Conservation (phyloP, 2,113 vertebrate species). For the Fregetta grallaria region DNA sequence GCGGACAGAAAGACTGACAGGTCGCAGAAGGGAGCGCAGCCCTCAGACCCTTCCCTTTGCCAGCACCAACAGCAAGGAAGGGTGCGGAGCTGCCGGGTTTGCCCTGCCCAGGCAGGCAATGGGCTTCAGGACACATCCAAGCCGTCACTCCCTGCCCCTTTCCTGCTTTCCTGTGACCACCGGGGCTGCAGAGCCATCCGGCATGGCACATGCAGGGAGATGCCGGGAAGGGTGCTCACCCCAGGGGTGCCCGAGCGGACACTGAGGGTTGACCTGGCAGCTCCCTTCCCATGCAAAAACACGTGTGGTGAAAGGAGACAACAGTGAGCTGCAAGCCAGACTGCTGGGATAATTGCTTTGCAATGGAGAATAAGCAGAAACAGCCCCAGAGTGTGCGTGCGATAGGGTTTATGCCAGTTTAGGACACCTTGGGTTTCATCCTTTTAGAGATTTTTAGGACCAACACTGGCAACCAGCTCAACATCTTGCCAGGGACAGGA, state of each 20-base stretch:
- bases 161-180: background rate
- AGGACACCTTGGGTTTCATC: background rate
- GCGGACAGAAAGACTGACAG: background rate
- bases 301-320: background rate
- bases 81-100: background rate
- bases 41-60: accelerated
- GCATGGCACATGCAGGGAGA: background rate
- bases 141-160: background rate
- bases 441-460: background rate
- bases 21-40: accelerated
- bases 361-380: background rate
- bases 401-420: background rate
- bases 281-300: background rate
- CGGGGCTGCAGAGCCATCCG: background rate
- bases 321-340: background rate
- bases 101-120: background rate
- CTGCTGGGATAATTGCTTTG: background rate
- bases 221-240: background rate
- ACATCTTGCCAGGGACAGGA: background rate
- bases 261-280: background rate
- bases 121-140: background rate
- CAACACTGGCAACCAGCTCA: accelerated
- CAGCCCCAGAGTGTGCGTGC: accelerated
- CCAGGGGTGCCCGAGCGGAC: background rate
- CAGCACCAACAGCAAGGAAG: background rate